Conservation (phyloP, 2,888 invertebrate genomes). For the Neuroscelio doddi region DNA sequence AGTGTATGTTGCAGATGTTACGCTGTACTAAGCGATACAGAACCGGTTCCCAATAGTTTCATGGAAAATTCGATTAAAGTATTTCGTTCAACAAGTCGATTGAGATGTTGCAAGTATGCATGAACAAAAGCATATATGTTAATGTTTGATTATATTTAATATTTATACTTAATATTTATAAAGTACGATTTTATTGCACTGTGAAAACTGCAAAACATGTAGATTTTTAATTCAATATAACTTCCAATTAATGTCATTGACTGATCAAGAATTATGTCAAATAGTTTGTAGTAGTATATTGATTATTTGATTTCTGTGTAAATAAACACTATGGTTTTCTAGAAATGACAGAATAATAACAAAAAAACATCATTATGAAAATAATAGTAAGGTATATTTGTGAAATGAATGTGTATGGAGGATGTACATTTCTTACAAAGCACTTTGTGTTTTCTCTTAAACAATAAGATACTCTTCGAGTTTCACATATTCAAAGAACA, state of each 20-base stretch:
- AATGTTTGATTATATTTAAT: not conserved
- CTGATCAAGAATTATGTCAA: too few species aligned
- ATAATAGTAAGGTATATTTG: slow-evolving; percentile 7
- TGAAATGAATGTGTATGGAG: slow-evolving; percentile 31
- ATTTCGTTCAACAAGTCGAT: slow-evolving; percentile 19
- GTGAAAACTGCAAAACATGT: too few species aligned
- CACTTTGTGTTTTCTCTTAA: slow-evolving; percentile 56
- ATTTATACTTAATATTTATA: not conserved
- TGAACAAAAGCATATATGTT: not conserved
- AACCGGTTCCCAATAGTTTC: slow-evolving; percentile 38
- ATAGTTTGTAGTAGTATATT: too few species aligned
- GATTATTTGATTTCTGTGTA: too few species aligned
- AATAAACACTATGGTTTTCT: too few species aligned
- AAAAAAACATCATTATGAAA: slow-evolving; percentile 12
- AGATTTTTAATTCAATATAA: too few species aligned
- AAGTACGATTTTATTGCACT: too few species aligned
- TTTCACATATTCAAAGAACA: slow-evolving; percentile 64
- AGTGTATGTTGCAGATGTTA: slow-evolving; percentile 33
- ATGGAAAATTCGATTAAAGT: slow-evolving; percentile 30
- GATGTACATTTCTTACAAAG: slow-evolving; percentile 44
- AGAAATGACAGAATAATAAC: too few species aligned
- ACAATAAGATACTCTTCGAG: slow-evolving; percentile 58
- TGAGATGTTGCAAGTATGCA: not conserved
- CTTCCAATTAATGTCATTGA: too few species aligned
- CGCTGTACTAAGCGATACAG: slow-evolving; percentile 20